Evolutionary conservation across 2,113 vertebrate genomes (phyloP).

Genomic region (Glaucidium brasilianum): DNA sequence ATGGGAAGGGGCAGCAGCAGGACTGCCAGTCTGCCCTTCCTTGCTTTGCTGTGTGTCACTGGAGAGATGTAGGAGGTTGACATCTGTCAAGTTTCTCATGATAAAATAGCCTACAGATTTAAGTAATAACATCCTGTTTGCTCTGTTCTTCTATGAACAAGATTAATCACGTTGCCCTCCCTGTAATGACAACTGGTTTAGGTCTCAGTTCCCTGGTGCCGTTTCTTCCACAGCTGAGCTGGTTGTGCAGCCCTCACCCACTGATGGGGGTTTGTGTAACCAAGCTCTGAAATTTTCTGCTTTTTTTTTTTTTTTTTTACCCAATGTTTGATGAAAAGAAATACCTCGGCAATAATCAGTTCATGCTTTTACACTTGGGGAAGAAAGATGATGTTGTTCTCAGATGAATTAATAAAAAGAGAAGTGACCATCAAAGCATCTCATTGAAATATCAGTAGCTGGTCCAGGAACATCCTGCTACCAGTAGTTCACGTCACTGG

Average conservation of each 20-base stretch:
- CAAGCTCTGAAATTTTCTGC: neutral
- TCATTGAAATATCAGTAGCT: neutral
- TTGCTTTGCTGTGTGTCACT: neutral
- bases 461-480: neutral
- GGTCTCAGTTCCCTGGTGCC: accelerated
- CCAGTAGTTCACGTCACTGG: neutral
- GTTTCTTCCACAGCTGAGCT: neutral
- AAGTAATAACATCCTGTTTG: neutral
- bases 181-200: neutral
- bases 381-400: neutral
- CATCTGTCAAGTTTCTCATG: neutral
- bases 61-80: neutral
- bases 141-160: neutral
- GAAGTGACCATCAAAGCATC: neutral
- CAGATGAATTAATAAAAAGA: neutral
- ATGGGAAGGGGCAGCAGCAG: neutral
- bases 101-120: neutral
- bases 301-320: neutral
- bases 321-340: neutral
- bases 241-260: neutral
- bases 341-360: neutral
- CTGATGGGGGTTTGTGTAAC: accelerated
- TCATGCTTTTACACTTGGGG: neutral
- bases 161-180: neutral
- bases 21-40: neutral